These are phyloP conservation scores for Zosterops hypoxanthus DNA, from an alignment of 2,113 vertebrate species.

Conservation along the genomic window DNA sequence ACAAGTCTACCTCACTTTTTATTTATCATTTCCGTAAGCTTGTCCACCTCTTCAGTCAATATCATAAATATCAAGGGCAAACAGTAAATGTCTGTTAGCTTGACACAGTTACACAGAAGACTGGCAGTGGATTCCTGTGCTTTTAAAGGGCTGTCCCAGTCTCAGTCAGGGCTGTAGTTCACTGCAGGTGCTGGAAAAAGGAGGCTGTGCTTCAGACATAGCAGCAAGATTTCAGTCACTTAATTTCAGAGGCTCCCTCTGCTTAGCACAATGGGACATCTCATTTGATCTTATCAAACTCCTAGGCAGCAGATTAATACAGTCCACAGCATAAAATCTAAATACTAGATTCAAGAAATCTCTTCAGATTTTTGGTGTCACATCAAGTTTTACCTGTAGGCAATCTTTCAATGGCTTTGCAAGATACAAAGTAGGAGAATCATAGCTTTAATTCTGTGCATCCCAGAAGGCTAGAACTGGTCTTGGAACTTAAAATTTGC, in stretches of 20 bases:
- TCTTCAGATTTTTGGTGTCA: not conserved
- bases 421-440: not conserved
- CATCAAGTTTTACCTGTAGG: not conserved
- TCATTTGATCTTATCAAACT: not conserved
- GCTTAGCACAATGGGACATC: not conserved
- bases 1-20: slow-evolving; percentile 66
- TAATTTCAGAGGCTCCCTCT: not conserved
- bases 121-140: not conserved
- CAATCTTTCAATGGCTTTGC: not conserved
- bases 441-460: not conserved
- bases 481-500: not conserved
- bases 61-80: slow-evolving; percentile 55
- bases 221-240: not conserved
- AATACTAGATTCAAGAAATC: not conserved
- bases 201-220: not conserved
- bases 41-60: slow-evolving; percentile 44
- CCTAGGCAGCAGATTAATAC: not conserved
- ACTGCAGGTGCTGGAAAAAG: not conserved
- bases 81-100: slow-evolving; percentile 39
- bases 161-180: not conserved
- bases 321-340: not conserved
- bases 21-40: slow-evolving; percentile 67
- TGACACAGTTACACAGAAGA: not conserved
- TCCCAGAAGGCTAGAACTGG: not conserved
- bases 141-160: not conserved